These are phyloP conservation scores for Spinibarbus caldwelli DNA, from an alignment of 2,797 vertebrate species.

Conservation along the genomic window DNA sequence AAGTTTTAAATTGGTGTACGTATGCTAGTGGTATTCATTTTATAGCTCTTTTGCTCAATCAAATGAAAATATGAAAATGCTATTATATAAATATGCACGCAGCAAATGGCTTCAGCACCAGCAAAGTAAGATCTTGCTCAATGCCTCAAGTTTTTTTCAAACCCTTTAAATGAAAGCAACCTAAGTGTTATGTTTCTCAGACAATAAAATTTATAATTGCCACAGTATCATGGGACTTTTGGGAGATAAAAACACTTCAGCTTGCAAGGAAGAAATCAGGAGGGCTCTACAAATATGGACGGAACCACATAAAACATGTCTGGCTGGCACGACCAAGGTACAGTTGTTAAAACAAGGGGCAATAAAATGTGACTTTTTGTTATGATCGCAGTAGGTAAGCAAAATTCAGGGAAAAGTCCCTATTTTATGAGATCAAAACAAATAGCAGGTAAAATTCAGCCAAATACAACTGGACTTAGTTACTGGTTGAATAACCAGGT, in stretches of 20 bases:
- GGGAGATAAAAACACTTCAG: conserved; percentile 51
- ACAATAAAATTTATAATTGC: conserved; percentile 52
- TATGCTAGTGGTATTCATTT: conserved; percentile 47
- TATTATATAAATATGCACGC: conserved; percentile 36
- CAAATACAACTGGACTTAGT: neutral
- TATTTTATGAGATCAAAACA: conserved; percentile 18
- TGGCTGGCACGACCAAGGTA: conserved; percentile 55
- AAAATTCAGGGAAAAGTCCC: conserved; percentile 21
- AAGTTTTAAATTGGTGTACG: conserved; percentile 48
- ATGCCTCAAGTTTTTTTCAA: conserved; percentile 45
- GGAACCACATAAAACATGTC: conserved; percentile 49
- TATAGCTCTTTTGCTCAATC: conserved; percentile 7
- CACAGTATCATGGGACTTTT: conserved; percentile 44
- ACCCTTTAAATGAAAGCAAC: conserved; percentile 48
- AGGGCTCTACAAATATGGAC: conserved; percentile 44
- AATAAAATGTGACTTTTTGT: conserved; percentile 48
- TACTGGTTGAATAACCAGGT: neutral
- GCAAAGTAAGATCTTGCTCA: conserved; percentile 30
- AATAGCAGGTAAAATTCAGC: neutral
- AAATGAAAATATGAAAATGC: conserved; percentile 27
- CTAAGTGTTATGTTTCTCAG: conserved; percentile 38
- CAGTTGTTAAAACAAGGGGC: conserved; percentile 53
- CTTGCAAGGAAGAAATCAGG: conserved; percentile 40
- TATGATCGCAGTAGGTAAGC: conserved; percentile 39
- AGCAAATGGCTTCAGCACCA: conserved; percentile 31